A percentile compares a stretch with the other conserved stretches of the same genome.
Conservation (phyloP, 2,113 vertebrate genomes). For the Megalops atlanticus region DNA sequence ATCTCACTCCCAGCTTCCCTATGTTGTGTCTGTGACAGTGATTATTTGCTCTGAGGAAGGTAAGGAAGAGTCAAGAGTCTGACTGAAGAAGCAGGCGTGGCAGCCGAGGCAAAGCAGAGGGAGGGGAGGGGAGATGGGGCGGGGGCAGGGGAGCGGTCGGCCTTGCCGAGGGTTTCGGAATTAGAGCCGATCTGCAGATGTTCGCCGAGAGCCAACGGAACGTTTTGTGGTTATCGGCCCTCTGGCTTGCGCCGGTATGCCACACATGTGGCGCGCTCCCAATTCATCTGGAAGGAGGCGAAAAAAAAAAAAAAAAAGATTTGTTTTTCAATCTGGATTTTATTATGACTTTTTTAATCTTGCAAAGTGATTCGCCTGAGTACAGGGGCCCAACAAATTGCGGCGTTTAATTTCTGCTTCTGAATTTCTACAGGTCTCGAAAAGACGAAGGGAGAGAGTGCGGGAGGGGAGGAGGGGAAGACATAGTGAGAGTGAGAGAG, state of each 20-base stretch:
- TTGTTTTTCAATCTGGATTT: slow-evolving; percentile 14
- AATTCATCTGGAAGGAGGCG: slow-evolving; percentile 34
- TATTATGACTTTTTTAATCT: slow-evolving; percentile 21
- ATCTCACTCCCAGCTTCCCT: slow-evolving; percentile 15
- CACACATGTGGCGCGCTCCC: slow-evolving; percentile 55
- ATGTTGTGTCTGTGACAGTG: slow-evolving; percentile 25
- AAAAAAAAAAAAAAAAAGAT: slow-evolving; percentile 35
- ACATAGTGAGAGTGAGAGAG: slow-evolving; percentile 15
- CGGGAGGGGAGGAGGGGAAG: slow-evolving; percentile 11
- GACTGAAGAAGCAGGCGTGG: slow-evolving; percentile 23
- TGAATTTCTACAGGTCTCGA: slow-evolving; percentile 46
- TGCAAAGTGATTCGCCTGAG: slow-evolving; percentile 38
- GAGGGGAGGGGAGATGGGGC: background rate
- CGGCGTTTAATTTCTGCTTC: slow-evolving; percentile 30
- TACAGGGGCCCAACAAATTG: slow-evolving; percentile 35
- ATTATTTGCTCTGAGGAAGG: slow-evolving; percentile 28
- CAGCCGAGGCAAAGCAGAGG: slow-evolving; percentile 11
- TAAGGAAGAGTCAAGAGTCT: slow-evolving; percentile 22
- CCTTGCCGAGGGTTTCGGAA: slow-evolving; percentile 70
- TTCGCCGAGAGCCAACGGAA: slow-evolving; percentile 81
- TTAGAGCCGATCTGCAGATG: slow-evolving; percentile 84
- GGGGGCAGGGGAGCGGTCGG: slow-evolving; percentile 32
- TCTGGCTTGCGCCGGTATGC: slow-evolving; percentile 65
- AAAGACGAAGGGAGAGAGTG: slow-evolving; percentile 30
- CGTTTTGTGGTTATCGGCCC: slow-evolving; percentile 77